These are phyloP conservation scores for Epirrhoe tristata DNA, from an alignment of 2,888 invertebrate species.

Conservation along the genomic window DNA sequence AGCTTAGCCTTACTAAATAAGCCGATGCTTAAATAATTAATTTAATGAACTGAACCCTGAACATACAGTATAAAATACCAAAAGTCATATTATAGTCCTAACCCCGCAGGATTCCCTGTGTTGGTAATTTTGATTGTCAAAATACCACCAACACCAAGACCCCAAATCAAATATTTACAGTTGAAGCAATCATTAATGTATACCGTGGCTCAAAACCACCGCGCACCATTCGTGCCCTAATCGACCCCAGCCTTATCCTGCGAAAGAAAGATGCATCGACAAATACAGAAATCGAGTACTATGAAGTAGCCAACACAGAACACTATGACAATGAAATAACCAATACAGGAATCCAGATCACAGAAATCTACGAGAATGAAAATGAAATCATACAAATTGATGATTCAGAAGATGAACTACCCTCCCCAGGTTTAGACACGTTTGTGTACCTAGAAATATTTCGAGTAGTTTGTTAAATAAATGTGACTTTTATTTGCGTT, in stretches of 20 bases:
- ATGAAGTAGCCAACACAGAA: neutral
- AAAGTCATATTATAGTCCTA: neutral
- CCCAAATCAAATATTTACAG: slow-evolving; percentile 1
- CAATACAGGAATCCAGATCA: neutral
- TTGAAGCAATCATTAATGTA: slow-evolving; percentile 5
- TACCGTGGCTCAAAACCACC: neutral
- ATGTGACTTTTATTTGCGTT: neutral
- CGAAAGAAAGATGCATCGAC: neutral
- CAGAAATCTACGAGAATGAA: neutral
- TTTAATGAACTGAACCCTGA: too few relatives aligned
- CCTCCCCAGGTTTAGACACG: neutral
- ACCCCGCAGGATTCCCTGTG: neutral
- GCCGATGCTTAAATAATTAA: too few relatives aligned
- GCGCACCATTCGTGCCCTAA: neutral
- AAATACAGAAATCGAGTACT: neutral
- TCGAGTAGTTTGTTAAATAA: neutral
- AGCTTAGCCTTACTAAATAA: too few relatives aligned
- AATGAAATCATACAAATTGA: neutral
- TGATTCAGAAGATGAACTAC: neutral
- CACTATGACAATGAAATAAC: neutral
- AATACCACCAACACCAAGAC: neutral
- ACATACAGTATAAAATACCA: too few relatives aligned
- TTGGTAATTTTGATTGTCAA: neutral
- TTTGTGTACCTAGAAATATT: neutral
- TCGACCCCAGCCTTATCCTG: neutral